phyloP scores from a whole-genome alignment of 1,140 invertebrate species.

The Callitettix versicolor region DNA sequence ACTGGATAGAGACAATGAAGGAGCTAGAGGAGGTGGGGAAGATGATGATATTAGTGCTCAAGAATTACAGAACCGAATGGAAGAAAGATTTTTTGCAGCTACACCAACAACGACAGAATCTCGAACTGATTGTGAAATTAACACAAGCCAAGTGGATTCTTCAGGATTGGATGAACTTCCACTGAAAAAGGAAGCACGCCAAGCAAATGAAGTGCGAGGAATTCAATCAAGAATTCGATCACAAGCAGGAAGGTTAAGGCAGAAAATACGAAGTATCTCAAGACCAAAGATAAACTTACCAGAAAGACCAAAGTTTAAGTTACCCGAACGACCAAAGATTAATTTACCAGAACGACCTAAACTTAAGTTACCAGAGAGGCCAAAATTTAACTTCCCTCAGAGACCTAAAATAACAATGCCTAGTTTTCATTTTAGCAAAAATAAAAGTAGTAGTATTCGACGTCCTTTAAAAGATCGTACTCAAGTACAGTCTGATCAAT shows the following conservation, averaged over 20 bases:
- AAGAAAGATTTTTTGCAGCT: slow-evolving; percentile 35
- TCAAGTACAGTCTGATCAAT: slow-evolving; percentile 8
- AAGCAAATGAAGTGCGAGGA: slow-evolving; percentile 34
- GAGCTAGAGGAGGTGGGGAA: slow-evolving; percentile 14
- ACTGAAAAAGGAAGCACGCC: slow-evolving; percentile 43
- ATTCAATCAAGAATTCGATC: slow-evolving; percentile 45
- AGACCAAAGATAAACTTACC: slow-evolving; percentile 30
- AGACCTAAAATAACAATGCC: slow-evolving; percentile 13
- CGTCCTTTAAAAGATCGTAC: slow-evolving; percentile 21
- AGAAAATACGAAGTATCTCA: slow-evolving; percentile 21
- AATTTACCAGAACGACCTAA: slow-evolving; percentile 48
- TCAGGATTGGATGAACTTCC: slow-evolving; percentile 50
- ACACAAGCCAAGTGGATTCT: slow-evolving; percentile 55
- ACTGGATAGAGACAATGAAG: slow-evolving; percentile 13
- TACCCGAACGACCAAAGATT: slow-evolving; percentile 46
- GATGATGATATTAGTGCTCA: slow-evolving; percentile 26
- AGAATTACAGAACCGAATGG: slow-evolving; percentile 42
- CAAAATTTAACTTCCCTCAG: slow-evolving; percentile 25
- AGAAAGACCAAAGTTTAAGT: slow-evolving; percentile 40
- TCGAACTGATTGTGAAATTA: slow-evolving; percentile 51
- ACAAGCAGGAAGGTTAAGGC: slow-evolving; percentile 32
- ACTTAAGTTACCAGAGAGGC: slow-evolving; percentile 46
- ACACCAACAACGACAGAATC: slow-evolving; percentile 42
- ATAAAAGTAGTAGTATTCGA: slow-evolving; percentile 18
- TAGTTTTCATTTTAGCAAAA: slow-evolving; percentile 15